A percentile compares a stretch with the other conserved stretches of the same genome.
These are phyloP conservation scores for Urocitellus parryii DNA, from an alignment of 2,113 vertebrate genomes.

Conservation along the genomic window DNA sequence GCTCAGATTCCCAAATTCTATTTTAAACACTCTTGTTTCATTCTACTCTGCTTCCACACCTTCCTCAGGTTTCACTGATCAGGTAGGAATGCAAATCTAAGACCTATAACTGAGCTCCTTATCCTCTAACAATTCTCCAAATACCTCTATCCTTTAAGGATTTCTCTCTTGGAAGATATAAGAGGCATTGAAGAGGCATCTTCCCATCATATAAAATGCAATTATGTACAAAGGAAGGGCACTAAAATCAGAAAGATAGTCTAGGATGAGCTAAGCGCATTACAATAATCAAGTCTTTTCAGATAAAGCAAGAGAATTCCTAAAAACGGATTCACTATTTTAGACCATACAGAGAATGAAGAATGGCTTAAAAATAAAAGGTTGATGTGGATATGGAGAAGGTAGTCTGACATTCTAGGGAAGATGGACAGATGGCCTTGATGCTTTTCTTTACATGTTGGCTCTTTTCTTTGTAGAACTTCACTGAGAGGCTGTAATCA, in stretches of 20 bases:
- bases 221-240: background rate
- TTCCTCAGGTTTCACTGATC: background rate
- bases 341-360: background rate
- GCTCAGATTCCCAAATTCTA: background rate
- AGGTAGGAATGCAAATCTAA: background rate
- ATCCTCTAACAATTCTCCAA: background rate
- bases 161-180: background rate
- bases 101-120: background rate
- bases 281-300: background rate
- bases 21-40: background rate
- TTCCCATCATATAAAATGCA: slow-evolving; percentile 37
- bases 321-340: background rate
- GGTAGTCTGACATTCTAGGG: background rate
- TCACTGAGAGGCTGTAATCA: background rate
- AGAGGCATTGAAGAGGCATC: background rate
- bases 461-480: background rate
- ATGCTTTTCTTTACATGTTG: background rate
- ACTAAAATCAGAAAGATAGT: background rate
- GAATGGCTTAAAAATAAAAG: slow-evolving; percentile 35
- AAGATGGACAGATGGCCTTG: background rate
- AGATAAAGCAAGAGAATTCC: slow-evolving; percentile 9
- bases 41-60: background rate
- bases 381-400: background rate
- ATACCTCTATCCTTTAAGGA: background rate
- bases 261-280: background rate